These are phyloP conservation scores for Neomorphus geoffroyi DNA, from an alignment of 2,797 vertebrate genomes.

Conservation along the genomic window DNA sequence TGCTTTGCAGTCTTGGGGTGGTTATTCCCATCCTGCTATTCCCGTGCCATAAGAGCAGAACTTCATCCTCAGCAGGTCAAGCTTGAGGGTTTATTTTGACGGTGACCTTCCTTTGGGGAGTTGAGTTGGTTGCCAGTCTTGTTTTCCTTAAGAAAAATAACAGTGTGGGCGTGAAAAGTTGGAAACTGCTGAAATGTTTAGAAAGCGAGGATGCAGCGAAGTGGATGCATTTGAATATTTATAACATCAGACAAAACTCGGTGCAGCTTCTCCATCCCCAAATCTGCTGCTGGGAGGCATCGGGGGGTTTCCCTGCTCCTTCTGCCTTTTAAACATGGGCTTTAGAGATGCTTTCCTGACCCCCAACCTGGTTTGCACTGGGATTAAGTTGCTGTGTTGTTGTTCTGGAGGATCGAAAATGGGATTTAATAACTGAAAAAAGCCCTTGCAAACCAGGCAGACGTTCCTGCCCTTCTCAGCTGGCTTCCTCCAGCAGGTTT, in stretches of 20 bases:
- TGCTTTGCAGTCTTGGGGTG: background rate
- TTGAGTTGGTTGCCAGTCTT: background rate
- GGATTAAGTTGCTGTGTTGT: background rate
- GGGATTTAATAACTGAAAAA: background rate
- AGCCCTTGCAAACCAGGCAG: fast-evolving
- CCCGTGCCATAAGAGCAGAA: background rate
- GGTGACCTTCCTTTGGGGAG: background rate
- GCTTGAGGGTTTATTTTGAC: background rate
- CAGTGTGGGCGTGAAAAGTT: background rate
- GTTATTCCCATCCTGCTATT: background rate
- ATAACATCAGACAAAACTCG: background rate
- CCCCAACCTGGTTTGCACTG: background rate
- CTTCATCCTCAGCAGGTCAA: fast-evolving
- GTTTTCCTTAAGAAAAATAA: background rate
- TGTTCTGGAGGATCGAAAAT: background rate
- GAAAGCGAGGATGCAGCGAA: background rate
- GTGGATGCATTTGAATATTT: background rate
- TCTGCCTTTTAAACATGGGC: background rate
- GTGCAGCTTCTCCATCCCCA: background rate
- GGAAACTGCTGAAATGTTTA: background rate
- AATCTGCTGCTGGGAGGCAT: background rate
- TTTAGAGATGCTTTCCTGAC: background rate
- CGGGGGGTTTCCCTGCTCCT: background rate
- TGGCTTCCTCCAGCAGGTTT: background rate
- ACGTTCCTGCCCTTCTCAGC: background rate